phyloP scores from a whole-genome alignment of 2,888 invertebrate genomes.

The Lycophotia porphyrea region DNA sequence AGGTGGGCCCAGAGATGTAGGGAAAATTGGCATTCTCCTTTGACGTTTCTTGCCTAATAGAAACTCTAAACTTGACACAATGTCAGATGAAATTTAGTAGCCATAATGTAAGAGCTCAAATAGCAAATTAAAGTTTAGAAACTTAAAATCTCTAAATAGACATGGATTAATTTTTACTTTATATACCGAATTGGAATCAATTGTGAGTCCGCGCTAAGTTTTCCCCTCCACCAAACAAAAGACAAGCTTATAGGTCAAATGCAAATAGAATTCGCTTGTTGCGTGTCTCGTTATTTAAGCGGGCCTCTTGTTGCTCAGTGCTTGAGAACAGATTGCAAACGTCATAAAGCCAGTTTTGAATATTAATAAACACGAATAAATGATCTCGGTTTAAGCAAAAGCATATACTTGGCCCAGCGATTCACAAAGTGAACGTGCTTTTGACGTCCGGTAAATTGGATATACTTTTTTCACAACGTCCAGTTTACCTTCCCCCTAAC shows the following conservation, averaged over 20 bases:
- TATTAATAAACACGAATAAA: conserved; percentile 86
- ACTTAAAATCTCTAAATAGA: not conserved
- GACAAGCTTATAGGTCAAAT: conserved; percentile 85
- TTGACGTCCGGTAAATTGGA: conserved; percentile 75
- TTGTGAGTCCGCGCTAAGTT: conserved; percentile 51
- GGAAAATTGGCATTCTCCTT: too few species aligned
- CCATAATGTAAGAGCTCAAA: not conserved
- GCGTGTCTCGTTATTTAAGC: conserved; percentile 82
- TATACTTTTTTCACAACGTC: conserved; percentile 67
- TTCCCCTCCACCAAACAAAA: conserved; percentile 72
- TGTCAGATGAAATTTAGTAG: not conserved
- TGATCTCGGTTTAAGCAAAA: conserved; percentile 76
- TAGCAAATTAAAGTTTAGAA: not conserved
- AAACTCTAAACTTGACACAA: not conserved
- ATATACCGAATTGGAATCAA: conserved; percentile 36
- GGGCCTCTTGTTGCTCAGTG: conserved; percentile 78
- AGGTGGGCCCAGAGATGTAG: too few species aligned
- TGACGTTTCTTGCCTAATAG: not conserved
- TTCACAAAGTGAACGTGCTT: conserved; percentile 76
- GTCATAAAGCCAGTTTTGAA: conserved; percentile 85
- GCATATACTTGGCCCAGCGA: conserved; percentile 73
- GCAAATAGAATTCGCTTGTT: conserved; percentile 86
- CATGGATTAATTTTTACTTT: not conserved
- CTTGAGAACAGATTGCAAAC: conserved; percentile 84
- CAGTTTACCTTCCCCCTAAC: conserved; percentile 47